A percentile compares a stretch with the other conserved stretches of the same genome.
Conservation (phyloP, 2,113 vertebrate genomes). For the Heptranchias perlo region DNA sequence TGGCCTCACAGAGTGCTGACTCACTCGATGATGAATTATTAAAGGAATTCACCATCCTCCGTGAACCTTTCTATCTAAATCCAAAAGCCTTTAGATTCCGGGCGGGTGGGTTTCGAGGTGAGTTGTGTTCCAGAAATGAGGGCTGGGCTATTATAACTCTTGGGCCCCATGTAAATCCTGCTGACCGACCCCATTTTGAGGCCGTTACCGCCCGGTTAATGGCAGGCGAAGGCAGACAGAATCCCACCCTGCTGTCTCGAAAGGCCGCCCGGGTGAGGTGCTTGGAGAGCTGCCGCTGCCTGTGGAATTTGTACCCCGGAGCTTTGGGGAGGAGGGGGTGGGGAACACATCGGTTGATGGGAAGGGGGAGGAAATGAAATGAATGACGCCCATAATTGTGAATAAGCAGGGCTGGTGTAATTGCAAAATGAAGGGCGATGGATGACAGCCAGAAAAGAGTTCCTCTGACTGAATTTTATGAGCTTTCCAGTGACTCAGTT, state of each 20-base stretch:
- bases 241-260: neutral
- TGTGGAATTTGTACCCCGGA: neutral
- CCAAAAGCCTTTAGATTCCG: neutral
- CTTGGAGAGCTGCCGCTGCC: neutral
- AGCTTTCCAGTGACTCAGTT: neutral
- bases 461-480: neutral
- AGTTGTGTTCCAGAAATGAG: neutral
- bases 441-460: neutral
- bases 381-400: neutral
- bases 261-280: neutral
- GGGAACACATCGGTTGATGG: neutral
- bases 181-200: neutral
- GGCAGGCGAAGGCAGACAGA: neutral
- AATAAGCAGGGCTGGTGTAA: neutral
- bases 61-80: neutral
- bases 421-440: neutral
- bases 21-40: neutral
- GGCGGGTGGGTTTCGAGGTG: neutral
- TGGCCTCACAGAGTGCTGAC: neutral
- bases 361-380: neutral
- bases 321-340: too few relatives aligned
- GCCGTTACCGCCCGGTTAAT: neutral
- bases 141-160: neutral
- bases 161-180: neutral
- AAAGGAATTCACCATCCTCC: neutral